Evolutionary conservation across 2,888 invertebrate species (phyloP), one percentile per base, ranked within the genome.

Genomic region (Eumacrocentrus americanus): DNA sequence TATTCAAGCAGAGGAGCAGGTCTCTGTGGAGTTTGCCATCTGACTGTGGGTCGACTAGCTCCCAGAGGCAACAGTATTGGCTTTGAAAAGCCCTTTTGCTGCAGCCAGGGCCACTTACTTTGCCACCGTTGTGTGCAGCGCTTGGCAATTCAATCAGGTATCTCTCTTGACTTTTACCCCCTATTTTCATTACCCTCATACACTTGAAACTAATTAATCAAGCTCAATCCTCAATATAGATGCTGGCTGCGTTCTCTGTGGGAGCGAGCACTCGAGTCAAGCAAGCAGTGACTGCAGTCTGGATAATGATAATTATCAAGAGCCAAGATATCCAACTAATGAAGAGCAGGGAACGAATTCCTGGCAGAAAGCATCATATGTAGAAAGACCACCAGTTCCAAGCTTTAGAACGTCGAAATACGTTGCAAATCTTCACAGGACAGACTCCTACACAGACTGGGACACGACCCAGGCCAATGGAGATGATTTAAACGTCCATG

Each of bases 81-180:
- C 52, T 67, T 69, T 16, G 69, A 68, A 46, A 68, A 69, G 44
- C 63, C 70, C 9, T 64, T 72, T 7, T 42, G 66, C 5, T 76
- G 71, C 62, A 65, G 69, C 16, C 69, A 74, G 6, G 73, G 70
- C 14, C 77, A 76, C 50, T 54, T 71, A 3, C 55, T 79, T n/a
- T 79, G 79, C 56, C 70, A 72, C 44, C 70, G 69, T 25, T 79
- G 79, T 56, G 68, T 74, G 22, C 70, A 70, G 50, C 65, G 70
- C 47, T 71, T 72, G 42, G 66, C 71, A 1, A 65, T 73, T 51
- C 70, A 67, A 63, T 70, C 76, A 68, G 76, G 78, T 77, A 63
- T 46, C 54, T 25, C 53, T 46, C 58, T n/a, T n/a, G n/a, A n/a
- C n/a, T n/a, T n/a, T n/a, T n/a, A n/a, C n/a, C n/a, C n/a, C n/a